Evolutionary conservation across 1,140 invertebrate species (phyloP), one percentile per base, ranked within the genome.

Genomic region (Pogonognathellus flavescens): DNA sequence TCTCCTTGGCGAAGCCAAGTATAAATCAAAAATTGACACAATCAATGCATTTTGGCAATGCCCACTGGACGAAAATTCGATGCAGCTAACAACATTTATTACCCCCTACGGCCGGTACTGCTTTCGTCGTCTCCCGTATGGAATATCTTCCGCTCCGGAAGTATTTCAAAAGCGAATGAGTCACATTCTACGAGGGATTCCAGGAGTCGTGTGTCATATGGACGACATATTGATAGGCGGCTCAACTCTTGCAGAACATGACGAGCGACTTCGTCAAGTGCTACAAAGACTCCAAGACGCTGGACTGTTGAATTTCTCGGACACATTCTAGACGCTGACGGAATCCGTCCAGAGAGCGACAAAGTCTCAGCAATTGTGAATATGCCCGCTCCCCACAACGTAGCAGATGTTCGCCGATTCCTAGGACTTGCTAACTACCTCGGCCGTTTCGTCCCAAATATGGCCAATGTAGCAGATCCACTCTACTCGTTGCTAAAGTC

Each of bases 61-160:
- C 1, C 80, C 80, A 18, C n/a, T 81, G 0, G 49, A 9, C 7
- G 10, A 0, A 52, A 31, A 0, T 5, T 81, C 80, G n/a, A n/a
- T n/a, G 0, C 22, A 50, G 52, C 50, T 49, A 16, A 81, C 80
- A 1, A 81, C 80, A 16, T 81, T 81, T 22, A 81, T 81, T 31
- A 81, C 80, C 3, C 80, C 80, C 8, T 81, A 52, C 7, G 80
- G 80, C 0, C 80, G 80, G 0, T 52, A 1, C 7, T 52, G 41
- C 20, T 81, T n/a, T 31, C 22, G 10, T 11, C 6, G 80, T 0
- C 41, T 81, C 7, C 80, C 80, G 0, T 81, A 41, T 10, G 80
- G 80, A n/a, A 81, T 81, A 1, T 52, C 80, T 13, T 81, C 80
- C 3, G 80, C 80, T 4, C 80, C 80, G 3, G 80, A 81, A 53